Conservation (phyloP, 2,113 vertebrate species). For the Cheilinus undulatus region DNA sequence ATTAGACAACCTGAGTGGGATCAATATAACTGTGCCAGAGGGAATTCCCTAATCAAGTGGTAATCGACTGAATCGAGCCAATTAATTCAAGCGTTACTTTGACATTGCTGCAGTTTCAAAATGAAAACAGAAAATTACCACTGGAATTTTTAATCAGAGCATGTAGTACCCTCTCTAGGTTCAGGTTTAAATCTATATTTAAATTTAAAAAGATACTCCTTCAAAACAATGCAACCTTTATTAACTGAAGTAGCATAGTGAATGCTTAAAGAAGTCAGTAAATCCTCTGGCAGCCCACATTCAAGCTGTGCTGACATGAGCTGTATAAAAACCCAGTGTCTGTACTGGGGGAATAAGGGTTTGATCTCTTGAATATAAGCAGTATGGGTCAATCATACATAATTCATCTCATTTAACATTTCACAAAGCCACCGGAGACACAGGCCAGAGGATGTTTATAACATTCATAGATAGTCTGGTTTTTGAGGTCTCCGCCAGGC, state of each 20-base stretch:
- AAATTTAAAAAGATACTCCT: not conserved
- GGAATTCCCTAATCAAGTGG: constrained; percentile 27
- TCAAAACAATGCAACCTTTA: not conserved
- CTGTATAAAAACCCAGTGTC: constrained; percentile 17
- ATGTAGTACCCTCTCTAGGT: not conserved
- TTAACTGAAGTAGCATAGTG: not conserved
- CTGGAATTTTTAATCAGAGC: not conserved
- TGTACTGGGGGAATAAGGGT: not conserved
- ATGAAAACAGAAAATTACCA: not conserved
- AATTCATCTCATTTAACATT: constrained; percentile 50
- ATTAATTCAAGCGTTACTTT: constrained; percentile 17
- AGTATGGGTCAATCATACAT: constrained; percentile 15
- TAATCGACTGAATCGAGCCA: constrained; percentile 13
- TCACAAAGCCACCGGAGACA: constrained; percentile 34
- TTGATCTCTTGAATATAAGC: constrained; percentile 22
- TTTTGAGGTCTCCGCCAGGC: constrained; percentile 23
- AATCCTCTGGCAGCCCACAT: not conserved
- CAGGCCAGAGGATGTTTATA: constrained; percentile 34
- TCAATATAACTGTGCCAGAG: constrained; percentile 3
- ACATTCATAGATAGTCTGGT: constrained; percentile 15
- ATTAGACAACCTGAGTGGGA: constrained; percentile 14
- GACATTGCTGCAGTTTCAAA: not conserved
- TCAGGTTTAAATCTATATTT: not conserved
- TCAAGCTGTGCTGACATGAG: not conserved
- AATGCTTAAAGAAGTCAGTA: too few species aligned